Percentiles rank a stretch among this genome's conserved stretches.
These are phyloP conservation scores for Neoascia interrupta DNA, from an alignment of 2,888 invertebrate genomes.

Conservation along the genomic window DNA sequence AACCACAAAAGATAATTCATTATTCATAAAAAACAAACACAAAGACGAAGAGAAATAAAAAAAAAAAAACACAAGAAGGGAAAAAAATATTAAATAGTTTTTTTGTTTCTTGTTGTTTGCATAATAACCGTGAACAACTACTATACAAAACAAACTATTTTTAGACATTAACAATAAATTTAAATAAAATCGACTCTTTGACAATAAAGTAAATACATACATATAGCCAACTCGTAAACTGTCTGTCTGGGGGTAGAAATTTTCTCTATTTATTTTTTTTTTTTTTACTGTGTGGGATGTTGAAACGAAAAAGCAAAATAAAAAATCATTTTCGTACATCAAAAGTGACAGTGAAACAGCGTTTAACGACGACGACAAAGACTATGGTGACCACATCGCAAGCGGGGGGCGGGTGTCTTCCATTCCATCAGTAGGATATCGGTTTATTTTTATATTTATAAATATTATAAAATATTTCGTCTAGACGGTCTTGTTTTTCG, in stretches of 20 bases:
- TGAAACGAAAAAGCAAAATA: slow-evolving; percentile 3
- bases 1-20: not conserved
- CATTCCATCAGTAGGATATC: slow-evolving; percentile 19
- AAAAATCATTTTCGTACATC: not conserved
- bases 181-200: slow-evolving; percentile 31
- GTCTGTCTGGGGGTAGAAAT: not conserved
- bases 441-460: slow-evolving; percentile 30
- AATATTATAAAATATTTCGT: slow-evolving; percentile 56
- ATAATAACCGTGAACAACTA: slow-evolving; percentile 17
- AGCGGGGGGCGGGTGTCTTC: slow-evolving; percentile 35
- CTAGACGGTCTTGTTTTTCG: slow-evolving; percentile 52
- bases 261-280: not conserved
- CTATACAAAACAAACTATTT: slow-evolving; percentile 5
- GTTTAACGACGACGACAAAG: not conserved
- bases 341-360: slow-evolving; percentile 47
- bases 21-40: not conserved
- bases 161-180: slow-evolving; percentile 38
- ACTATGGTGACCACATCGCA: slow-evolving; percentile 15
- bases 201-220: slow-evolving; percentile 18
- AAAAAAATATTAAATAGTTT: slow-evolving; percentile 3
- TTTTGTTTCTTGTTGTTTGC: slow-evolving; percentile 21
- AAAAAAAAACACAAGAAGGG: not conserved
- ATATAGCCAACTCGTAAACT: not conserved
- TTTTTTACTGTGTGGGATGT: not conserved
- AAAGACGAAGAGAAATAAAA: not conserved